Base-by-base conservation (phyloP, 2,888 invertebrate genomes). In the Spilosoma lubricipeda region DNA sequence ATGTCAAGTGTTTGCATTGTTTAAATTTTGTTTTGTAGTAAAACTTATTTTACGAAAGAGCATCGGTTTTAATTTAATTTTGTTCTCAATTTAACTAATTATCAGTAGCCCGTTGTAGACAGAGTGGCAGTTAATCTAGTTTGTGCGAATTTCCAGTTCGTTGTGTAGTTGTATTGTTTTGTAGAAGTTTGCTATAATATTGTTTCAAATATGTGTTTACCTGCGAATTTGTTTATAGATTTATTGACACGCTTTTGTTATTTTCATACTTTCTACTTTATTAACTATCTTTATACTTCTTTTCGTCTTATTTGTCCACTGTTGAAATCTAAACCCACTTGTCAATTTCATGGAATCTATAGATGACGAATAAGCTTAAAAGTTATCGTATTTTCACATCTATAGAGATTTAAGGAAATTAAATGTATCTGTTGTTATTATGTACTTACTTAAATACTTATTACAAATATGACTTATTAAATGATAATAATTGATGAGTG, bases 1-100 rank as follows among this genome's bases (percentile, higher is more conserved):
- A 95, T 95, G 94, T 89, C 88, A 89, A 92, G 88, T 90, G 90
- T 92, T 92, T 89, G 91, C 91, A 87, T 91, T 89, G 87, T 90
- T 89, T 84, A 80, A 82, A 86, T 88, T 91, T 90, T 88, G 87
- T 91, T 91, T 87, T 77, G 88, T 88, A 88, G 88, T 82, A 77
- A 77, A 88, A 86, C 81, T 89, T 87, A 81, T 86, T 89, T 86
- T 79, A 80, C 86, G 81, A 77, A 84, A 83, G 76, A 82, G 82
- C 88, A 89, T 84, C 70, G 59, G 77, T 80, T 79, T 74, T 39
- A 80, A 85, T 87, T 87, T 73, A 75, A 81, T 87, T 90, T 86
- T 84, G 80, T 88, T 89, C 86, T 83, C 79, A 82, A 83, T 85
- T 85, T 73, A 82, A 84, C 85, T 81, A 80, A 86, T 89, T 88